phyloP scores from a whole-genome alignment of 2,797 vertebrate genomes.

The Pseudochromis fuscus region DNA sequence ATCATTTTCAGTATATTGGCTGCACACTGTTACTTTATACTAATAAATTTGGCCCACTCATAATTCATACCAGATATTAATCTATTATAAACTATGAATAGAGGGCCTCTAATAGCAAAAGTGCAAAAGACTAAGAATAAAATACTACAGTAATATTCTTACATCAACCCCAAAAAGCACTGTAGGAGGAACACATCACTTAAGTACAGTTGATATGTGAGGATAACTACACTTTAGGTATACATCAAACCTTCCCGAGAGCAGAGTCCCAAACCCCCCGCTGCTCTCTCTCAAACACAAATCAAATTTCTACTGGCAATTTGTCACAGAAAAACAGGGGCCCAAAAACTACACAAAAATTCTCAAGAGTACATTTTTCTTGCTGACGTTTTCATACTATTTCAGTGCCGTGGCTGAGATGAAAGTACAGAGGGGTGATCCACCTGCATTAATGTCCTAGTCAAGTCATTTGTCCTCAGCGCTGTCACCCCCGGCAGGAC shows the following conservation, averaged over 20 bases:
- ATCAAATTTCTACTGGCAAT: constrained; percentile 54
- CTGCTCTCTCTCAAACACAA: constrained; percentile 42
- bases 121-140: too few relatives aligned
- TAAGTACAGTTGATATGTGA: constrained; percentile 39
- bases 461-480: constrained; percentile 76
- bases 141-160: background rate
- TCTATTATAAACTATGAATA: too few relatives aligned
- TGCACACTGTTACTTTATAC: background rate
- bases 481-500: constrained; percentile 70
- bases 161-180: constrained; percentile 1
- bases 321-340: constrained; percentile 58
- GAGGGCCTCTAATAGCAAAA: too few relatives aligned
- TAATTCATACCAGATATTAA: too few relatives aligned
- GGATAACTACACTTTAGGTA: constrained; percentile 25
- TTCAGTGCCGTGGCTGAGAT: constrained; percentile 63
- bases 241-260: constrained; percentile 29
- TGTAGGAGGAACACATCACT: constrained; percentile 17
- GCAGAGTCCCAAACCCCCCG: constrained; percentile 32
- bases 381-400: constrained; percentile 74
- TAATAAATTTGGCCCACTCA: background rate
- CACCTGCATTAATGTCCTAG: constrained; percentile 74
- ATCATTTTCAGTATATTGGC: background rate
- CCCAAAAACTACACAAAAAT: constrained; percentile 71
- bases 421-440: constrained; percentile 70
- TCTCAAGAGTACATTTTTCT: constrained; percentile 71